Percentiles rank a stretch among this genome's conserved stretches.
Evolutionary conservation across 2,888 invertebrate species (phyloP).

Genomic region (Lithophane socia): DNA sequence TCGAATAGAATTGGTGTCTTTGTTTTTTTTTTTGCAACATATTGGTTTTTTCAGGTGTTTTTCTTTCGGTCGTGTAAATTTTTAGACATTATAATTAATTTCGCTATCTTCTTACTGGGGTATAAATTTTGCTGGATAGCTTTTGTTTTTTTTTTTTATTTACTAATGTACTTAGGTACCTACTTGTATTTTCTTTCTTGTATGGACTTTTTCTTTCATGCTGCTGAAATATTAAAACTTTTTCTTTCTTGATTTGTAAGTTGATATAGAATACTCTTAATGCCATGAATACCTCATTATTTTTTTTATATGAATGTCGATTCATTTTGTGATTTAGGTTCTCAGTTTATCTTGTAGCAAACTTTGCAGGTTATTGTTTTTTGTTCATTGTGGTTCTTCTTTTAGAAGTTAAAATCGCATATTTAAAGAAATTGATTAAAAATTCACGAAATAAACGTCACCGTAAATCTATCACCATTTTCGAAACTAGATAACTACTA

Average conservation of each 20-base stretch:
- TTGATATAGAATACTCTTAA: background rate
- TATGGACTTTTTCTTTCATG: background rate
- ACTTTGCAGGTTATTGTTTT: background rate
- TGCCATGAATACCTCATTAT: too few species aligned
- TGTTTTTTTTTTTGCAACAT: background rate
- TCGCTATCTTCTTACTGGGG: background rate
- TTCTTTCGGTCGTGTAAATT: too few species aligned
- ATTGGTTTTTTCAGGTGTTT: background rate
- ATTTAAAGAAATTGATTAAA: background rate
- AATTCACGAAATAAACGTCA: background rate
- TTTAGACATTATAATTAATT: background rate
- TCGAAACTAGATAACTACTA: conserved; percentile 10
- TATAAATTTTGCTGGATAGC: background rate
- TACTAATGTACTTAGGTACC: background rate
- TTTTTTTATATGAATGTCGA: too few species aligned
- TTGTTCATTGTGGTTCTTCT: background rate
- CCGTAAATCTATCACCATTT: conserved; percentile 25
- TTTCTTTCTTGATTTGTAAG: background rate
- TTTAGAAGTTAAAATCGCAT: background rate
- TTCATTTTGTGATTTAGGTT: background rate
- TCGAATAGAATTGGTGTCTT: background rate
- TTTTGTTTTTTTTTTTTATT: background rate
- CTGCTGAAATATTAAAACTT: background rate
- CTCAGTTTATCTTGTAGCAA: background rate
- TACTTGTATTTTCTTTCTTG: background rate